Conservation (phyloP, 2,888 invertebrate species). For the Hemicrepidius hirtus region DNA sequence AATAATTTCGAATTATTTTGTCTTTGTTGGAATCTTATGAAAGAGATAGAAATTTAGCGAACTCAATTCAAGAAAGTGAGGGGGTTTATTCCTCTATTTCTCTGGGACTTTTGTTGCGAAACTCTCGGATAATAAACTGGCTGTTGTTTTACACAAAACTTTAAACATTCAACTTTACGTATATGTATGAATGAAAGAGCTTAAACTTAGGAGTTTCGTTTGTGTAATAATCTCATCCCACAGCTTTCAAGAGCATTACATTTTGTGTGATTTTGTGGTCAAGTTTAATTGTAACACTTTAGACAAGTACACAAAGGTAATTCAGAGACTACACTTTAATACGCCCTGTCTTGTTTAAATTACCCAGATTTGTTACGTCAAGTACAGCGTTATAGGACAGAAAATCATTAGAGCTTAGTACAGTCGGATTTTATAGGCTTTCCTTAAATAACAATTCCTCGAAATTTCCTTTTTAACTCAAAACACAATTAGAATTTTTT, state of each 20-base stretch:
- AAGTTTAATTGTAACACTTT: slow-evolving; percentile 12
- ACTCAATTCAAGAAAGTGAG: slow-evolving; percentile 19
- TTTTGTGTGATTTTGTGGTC: slow-evolving; percentile 13
- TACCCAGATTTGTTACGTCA: slow-evolving; percentile 10
- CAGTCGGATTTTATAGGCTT: no score
- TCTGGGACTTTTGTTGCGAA: slow-evolving; percentile 26
- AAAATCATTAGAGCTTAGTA: slow-evolving; percentile 3
- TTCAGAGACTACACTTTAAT: slow-evolving; percentile 17
- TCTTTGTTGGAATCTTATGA: slow-evolving; percentile 7
- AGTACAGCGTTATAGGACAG: slow-evolving; percentile 6
- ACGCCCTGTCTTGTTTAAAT: not conserved
- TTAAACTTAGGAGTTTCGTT: slow-evolving; percentile 7
- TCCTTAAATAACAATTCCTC: no score
- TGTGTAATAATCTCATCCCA: slow-evolving; percentile 5
- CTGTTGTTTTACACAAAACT: slow-evolving; percentile 30
- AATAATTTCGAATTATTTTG: slow-evolving; percentile 40
- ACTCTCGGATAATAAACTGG: slow-evolving; percentile 21
- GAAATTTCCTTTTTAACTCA: no score
- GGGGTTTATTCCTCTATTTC: slow-evolving; percentile 27
- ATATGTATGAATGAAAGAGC: not conserved
- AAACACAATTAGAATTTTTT: no score
- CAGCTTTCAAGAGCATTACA: no score
- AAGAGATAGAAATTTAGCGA: slow-evolving; percentile 40
- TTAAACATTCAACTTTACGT: not conserved
- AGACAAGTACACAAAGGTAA: slow-evolving; percentile 9